These are phyloP conservation scores for Paraescarpia echinospica DNA, from an alignment of 1,140 invertebrate species.

Conservation along the genomic window DNA sequence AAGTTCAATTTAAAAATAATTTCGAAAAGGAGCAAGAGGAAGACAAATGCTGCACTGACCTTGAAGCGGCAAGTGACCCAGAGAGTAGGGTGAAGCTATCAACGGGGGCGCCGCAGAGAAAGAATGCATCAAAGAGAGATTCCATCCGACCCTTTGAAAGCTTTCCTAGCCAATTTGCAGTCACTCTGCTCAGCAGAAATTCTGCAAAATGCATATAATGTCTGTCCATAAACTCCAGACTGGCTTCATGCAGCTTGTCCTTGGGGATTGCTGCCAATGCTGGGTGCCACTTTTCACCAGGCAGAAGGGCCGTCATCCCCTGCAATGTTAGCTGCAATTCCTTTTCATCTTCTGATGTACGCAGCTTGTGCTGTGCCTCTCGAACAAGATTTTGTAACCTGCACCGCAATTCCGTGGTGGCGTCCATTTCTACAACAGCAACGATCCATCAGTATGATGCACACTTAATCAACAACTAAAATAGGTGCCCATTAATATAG, in stretches of 20 bases:
- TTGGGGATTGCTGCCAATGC: background rate
- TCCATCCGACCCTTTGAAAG: background rate
- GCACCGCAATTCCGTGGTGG: background rate
- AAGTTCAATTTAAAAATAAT: no score
- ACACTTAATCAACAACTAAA: no score
- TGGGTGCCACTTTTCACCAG: background rate
- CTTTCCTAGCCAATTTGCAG: background rate
- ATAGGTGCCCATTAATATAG: no score
- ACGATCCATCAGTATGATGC: background rate
- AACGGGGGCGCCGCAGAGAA: background rate
- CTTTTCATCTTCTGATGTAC: background rate
- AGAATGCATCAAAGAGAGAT: background rate
- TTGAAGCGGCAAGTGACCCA: background rate
- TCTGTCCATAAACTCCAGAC: background rate
- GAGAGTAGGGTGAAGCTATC: background rate
- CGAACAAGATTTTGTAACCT: background rate
- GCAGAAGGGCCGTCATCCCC: background rate
- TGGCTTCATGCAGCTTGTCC: background rate
- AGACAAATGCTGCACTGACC: background rate
- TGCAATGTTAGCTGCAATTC: background rate
- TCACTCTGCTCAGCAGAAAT: background rate
- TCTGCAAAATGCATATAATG: background rate
- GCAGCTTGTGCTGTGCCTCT: background rate
- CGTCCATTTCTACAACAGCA: background rate
- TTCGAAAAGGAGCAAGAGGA: no score